These are phyloP conservation scores for Pogonocherus hispidulus DNA, from an alignment of 2,888 invertebrate species.

Conservation along the genomic window DNA sequence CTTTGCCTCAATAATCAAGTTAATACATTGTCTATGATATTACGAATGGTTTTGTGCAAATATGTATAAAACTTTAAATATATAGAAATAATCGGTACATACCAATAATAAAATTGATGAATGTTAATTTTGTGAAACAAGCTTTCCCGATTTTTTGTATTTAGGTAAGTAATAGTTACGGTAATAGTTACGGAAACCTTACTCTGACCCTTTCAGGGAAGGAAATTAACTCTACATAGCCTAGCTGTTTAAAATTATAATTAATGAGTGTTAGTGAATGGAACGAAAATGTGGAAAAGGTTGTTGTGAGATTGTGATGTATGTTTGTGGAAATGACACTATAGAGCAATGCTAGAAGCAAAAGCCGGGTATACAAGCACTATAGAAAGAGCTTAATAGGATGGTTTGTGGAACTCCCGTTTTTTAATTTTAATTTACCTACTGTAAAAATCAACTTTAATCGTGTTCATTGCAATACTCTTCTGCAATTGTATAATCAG, in stretches of 20 bases:
- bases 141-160: no score
- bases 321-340: neutral
- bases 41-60: no score
- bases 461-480: no score
- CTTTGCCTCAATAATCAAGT: no score
- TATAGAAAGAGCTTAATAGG: neutral
- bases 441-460: no score
- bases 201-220: neutral
- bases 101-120: neutral
- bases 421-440: no score
- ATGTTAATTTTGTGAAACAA: no score
- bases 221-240: neutral
- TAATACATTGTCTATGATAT: no score
- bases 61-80: no score
- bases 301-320: conserved; percentile 1
- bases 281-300: neutral
- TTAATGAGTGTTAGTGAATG: conserved; percentile 11
- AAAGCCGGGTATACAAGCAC: neutral
- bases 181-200: conserved; percentile 17
- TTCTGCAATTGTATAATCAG: no score
- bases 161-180: no score
- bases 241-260: neutral
- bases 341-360: neutral
- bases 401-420: neutral
- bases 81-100: no score